Percentiles rank a stretch among this genome's conserved stretches.
Evolutionary conservation across 2,888 invertebrate genomes (phyloP).

Genomic region (Apantesis nais): DNA sequence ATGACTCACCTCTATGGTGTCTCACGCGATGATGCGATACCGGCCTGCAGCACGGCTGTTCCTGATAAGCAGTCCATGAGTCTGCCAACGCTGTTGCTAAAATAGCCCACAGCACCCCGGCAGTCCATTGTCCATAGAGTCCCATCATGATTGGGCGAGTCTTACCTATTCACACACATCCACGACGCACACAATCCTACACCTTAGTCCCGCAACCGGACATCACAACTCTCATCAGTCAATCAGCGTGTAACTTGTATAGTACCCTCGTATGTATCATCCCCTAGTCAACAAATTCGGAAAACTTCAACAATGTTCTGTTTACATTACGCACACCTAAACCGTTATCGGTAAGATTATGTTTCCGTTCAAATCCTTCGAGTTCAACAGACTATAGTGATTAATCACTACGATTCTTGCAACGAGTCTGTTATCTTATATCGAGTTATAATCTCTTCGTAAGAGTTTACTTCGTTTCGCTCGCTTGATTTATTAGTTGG

Average conservation of each 20-base stretch:
- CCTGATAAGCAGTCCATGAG: conserved; percentile 88
- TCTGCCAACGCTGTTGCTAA: conserved; percentile 84
- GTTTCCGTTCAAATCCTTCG: conserved; percentile 65
- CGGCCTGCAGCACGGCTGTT: conserved; percentile 88
- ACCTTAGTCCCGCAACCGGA: conserved; percentile 51
- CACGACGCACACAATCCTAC: conserved; percentile 58
- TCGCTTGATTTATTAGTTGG: conserved; percentile 78
- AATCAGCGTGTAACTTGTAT: conserved; percentile 54
- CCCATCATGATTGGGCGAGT: conserved; percentile 60
- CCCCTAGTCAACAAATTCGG: conserved; percentile 64
- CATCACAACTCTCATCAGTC: conserved; percentile 57
- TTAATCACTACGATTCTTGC: conserved; percentile 71
- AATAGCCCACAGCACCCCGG: conserved; percentile 68
- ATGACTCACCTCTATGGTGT: conserved; percentile 87
- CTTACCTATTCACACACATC: conserved; percentile 61
- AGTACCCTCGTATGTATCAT: conserved; percentile 43
- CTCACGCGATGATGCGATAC: conserved; percentile 86
- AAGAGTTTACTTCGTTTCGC: conserved; percentile 72
- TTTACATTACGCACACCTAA: conserved; percentile 75
- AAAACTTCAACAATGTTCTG: conserved; percentile 76
- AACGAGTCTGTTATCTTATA: conserved; percentile 75
- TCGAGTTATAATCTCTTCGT: conserved; percentile 77
- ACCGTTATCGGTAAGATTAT: conserved; percentile 69
- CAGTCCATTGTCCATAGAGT: conserved; percentile 62
- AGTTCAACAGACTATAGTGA: conserved; percentile 66